phyloP scores from a whole-genome alignment of 2,888 invertebrate genomes.

The Oeneis ivallda region DNA sequence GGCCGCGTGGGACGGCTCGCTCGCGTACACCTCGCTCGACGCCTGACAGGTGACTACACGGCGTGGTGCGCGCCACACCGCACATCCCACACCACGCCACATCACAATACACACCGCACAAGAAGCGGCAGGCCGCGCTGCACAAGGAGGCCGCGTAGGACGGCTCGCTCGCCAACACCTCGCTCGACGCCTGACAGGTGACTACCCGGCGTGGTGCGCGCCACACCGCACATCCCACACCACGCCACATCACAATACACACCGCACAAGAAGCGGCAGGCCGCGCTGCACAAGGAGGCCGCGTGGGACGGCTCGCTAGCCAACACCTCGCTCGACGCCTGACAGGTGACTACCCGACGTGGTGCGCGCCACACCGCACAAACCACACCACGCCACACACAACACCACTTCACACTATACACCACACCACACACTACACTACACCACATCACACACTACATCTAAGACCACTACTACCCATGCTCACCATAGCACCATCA shows the following conservation, averaged over 20 bases:
- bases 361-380: too few species aligned
- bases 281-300: constrained; percentile 75
- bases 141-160: constrained; percentile 80
- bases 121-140: constrained; percentile 74
- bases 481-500: too few species aligned
- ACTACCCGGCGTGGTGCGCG: background rate
- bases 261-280: constrained; percentile 75
- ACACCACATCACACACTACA: too few species aligned
- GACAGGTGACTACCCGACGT: constrained; percentile 1
- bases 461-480: too few species aligned
- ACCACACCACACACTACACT: background rate
- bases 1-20: constrained; percentile 79
- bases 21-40: constrained; percentile 61
- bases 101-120: constrained; percentile 39
- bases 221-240: background rate
- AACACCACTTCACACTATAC: background rate
- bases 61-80: background rate
- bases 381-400: background rate
- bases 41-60: constrained; percentile 27
- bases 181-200: constrained; percentile 43
- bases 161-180: constrained; percentile 71
- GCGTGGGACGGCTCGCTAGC: constrained; percentile 80
- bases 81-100: background rate
- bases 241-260: too few species aligned
- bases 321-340: constrained; percentile 53